These are phyloP conservation scores for Callosobruchus maculatus DNA, from an alignment of 2,888 invertebrate genomes.

Conservation along the genomic window DNA sequence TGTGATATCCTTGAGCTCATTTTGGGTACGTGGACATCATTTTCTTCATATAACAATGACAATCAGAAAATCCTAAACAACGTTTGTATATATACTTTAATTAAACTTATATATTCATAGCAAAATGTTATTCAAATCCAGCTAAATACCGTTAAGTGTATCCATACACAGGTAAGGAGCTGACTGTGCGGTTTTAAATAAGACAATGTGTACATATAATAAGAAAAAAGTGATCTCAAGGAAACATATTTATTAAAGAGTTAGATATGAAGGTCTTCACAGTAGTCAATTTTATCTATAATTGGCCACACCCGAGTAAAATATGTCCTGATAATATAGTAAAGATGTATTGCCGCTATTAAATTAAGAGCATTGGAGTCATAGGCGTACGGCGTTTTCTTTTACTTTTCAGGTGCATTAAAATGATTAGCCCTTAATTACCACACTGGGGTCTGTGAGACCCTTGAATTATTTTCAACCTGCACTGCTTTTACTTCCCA, in stretches of 20 bases:
- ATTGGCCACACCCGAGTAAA: conserved; percentile 20
- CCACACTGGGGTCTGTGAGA: too few relatives aligned
- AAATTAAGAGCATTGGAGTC: conserved; percentile 6
- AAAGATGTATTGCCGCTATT: conserved; percentile 15
- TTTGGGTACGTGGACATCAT: not conserved
- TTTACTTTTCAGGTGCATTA: too few relatives aligned
- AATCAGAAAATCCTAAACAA: not conserved
- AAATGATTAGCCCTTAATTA: too few relatives aligned
- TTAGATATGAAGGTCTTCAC: conserved; percentile 18
- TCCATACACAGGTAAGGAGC: not conserved
- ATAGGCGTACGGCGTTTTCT: not conserved
- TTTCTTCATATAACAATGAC: not conserved
- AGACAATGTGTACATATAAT: not conserved
- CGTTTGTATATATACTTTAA: not conserved
- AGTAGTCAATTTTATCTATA: conserved; percentile 21
- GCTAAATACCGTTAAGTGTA: not conserved
- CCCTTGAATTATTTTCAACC: too few relatives aligned
- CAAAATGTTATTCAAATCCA: not conserved
- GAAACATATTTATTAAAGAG: conserved; percentile 12
- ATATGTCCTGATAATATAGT: conserved; percentile 18
- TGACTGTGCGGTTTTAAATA: not conserved
- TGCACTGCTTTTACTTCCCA: too few relatives aligned
- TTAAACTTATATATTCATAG: not conserved
- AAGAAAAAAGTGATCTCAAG: conserved; percentile 6
- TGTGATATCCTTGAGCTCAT: too few relatives aligned